Evolutionary conservation across 64 coral and sea anemone species (phyloP).

Genomic region (Stichodactyla mertensii): DNA sequence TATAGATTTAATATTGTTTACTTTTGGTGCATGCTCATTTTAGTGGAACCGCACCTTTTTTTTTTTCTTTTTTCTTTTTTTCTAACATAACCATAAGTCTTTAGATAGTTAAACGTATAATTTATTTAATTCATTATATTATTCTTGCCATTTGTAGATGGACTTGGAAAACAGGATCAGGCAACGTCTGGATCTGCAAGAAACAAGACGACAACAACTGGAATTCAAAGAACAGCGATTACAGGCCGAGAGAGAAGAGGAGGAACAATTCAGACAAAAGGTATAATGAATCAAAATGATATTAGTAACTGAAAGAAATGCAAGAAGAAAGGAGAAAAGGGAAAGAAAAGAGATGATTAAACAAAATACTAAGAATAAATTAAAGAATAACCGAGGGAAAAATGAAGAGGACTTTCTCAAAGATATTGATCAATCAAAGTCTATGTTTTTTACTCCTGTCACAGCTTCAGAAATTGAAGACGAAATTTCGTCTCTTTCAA

Average conservation of each 20-base stretch:
- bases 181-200: constrained; percentile 87
- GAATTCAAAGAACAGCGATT: constrained; percentile 72
- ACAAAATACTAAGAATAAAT: background rate
- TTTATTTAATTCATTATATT: background rate
- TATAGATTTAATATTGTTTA: no score
- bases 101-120: background rate
- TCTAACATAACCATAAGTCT: background rate
- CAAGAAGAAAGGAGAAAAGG: background rate
- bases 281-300: constrained; percentile 9
- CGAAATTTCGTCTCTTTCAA: no score
- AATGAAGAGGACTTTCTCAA: background rate
- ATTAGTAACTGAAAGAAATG: background rate
- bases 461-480: no score
- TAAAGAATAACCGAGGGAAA: background rate
- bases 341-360: background rate
- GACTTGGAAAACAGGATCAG: constrained; percentile 88
- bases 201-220: constrained; percentile 86
- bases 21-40: no score
- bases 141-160: constrained; percentile 27
- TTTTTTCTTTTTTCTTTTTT: no score
- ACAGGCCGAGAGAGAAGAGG: constrained; percentile 84
- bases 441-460: no score
- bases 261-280: constrained; percentile 89
- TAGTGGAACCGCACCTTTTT: no score
- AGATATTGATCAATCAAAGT: no score